Evolutionary conservation across 2,888 invertebrate genomes (phyloP), one percentile per base, ranked within the genome.

Genomic region (Vesta saturnalis): DNA sequence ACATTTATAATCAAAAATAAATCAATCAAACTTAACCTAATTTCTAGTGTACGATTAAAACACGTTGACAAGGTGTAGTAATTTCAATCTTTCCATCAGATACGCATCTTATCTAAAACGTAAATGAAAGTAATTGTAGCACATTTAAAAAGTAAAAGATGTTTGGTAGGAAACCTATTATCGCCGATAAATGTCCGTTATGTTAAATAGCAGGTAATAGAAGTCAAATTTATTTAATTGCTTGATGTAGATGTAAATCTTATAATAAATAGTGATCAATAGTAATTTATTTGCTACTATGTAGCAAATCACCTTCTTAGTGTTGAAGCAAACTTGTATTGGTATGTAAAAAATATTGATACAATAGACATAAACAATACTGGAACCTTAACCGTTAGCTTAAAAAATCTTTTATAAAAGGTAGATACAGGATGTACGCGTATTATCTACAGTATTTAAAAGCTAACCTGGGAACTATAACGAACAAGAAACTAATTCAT

Each of bases 391-490:
- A 39, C 39, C 39, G 39, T 39, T 39, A 39, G n/a, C n/a, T n/a
- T n/a, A n/a, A 1, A n/a, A 39, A n/a, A 39, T 1, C 30, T 2
- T 39, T 1, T n/a, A 2, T 30, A 47, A 55, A 18, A 59, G 65
- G 55, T 55, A 35, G 61, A 39, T 43, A 47, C 57, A 57, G 61
- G 62, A 67, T 62, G 58, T 39, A 16, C 47, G 55, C 12, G 3
- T 39, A n/a, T 55, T 66, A 23, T 35, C 18, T 21, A 15, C 16
- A 46, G 47, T 35, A 23, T 60, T 56, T 35, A 30, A 58, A 61
- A 23, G 62, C 39, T 43, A 58, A 35, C 61, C 57, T 67, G 67
- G 22, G 67, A 67, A 67, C 49, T 67, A 47, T 66, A 66, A 66
- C 66, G 64, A 46, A 49, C 55, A 59, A 49, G 10, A 19, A 35